phyloP scores from a whole-genome alignment of 2,797 vertebrate genomes.

The Allobates femoralis region DNA sequence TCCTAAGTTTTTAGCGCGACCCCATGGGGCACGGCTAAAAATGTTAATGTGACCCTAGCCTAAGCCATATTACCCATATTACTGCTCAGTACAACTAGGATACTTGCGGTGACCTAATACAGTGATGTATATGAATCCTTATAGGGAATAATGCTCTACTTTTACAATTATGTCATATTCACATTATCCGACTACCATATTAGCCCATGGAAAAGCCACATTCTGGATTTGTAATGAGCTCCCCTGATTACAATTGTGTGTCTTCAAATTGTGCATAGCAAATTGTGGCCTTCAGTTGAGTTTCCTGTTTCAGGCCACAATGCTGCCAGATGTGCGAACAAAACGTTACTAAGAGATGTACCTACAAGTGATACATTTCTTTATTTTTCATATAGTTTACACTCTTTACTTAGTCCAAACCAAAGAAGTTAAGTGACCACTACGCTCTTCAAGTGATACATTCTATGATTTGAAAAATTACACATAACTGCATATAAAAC shows the following conservation, averaged over 20 bases:
- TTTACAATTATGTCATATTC: neutral
- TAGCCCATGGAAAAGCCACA: neutral
- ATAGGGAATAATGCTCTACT: neutral
- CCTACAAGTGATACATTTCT: neutral
- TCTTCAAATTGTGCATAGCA: constrained; percentile 16
- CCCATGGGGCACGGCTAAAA: too few relatives aligned
- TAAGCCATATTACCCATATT: neutral
- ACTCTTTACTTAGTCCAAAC: constrained; percentile 2
- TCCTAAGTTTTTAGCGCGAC: too few relatives aligned
- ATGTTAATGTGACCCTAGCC: neutral
- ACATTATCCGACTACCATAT: neutral
- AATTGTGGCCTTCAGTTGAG: neutral
- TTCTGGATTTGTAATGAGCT: neutral
- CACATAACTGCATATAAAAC: neutral
- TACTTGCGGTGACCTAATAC: neutral
- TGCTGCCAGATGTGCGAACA: constrained; percentile 18
- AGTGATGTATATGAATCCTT: neutral
- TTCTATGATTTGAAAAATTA: neutral
- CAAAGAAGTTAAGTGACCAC: neutral
- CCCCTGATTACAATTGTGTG: constrained; percentile 20
- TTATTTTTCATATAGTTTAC: constrained; percentile 2
- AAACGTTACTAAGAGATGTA: neutral
- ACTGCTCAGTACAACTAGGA: neutral
- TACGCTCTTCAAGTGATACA: neutral
- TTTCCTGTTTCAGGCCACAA: constrained; percentile 4